Percentiles rank a stretch among this genome's conserved stretches.
Evolutionary conservation across 2,888 invertebrate species (phyloP).

Genomic region (Gibbula magus): DNA sequence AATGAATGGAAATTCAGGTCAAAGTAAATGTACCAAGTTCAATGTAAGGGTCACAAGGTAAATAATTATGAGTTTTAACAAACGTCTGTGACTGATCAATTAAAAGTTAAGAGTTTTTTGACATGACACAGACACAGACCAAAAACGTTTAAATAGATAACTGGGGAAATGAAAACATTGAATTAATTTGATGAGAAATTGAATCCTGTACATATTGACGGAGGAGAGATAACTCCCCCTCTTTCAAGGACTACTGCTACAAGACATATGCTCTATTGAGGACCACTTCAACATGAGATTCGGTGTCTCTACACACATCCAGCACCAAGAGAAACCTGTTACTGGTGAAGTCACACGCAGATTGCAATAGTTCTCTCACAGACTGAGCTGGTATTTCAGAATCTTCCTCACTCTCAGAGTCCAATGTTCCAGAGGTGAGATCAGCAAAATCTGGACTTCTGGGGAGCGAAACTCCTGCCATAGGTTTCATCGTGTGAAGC

Average conservation of each 20-base stretch:
- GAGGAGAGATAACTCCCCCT: no score
- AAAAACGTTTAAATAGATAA: no score
- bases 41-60: no score
- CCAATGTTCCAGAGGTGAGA: slow-evolving; percentile 28
- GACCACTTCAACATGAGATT: slow-evolving; percentile 37
- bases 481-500: slow-evolving; percentile 28
- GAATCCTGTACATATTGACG: no score
- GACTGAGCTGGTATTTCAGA: neutral
- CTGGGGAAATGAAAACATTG: no score
- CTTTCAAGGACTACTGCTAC: neutral
- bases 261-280: slow-evolving; percentile 34
- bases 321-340: slow-evolving; percentile 41
- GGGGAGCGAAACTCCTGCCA: neutral
- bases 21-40: no score
- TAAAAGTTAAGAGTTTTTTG: no score
- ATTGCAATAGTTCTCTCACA: slow-evolving; percentile 24
- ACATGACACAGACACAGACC: no score
- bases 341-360: slow-evolving; percentile 30
- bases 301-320: slow-evolving; percentile 38
- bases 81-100: no score
- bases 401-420: neutral
- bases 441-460: slow-evolving; percentile 20
- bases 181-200: no score
- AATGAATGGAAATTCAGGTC: no score
- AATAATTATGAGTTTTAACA: no score